These are phyloP conservation scores for Diaperis boleti DNA, from an alignment of 2,888 invertebrate species.

Conservation along the genomic window DNA sequence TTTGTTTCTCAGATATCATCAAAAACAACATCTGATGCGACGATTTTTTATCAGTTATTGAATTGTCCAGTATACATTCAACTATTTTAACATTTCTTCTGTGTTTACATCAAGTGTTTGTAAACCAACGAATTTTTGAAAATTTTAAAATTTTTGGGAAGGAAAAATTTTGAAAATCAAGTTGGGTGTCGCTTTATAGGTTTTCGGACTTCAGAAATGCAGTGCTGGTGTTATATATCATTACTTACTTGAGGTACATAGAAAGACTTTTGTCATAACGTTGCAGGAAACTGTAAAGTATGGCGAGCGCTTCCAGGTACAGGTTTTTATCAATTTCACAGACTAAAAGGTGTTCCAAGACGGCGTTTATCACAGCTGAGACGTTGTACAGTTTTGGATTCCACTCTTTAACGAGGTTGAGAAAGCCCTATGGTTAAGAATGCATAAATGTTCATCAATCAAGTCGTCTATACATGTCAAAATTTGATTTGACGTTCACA, in stretches of 20 bases:
- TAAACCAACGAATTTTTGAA: no score
- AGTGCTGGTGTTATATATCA: not conserved
- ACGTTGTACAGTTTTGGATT: slow-evolving; percentile 85
- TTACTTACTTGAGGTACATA: slow-evolving; percentile 84
- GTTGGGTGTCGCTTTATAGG: no score
- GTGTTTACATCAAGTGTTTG: no score
- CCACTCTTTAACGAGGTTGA: slow-evolving; percentile 90
- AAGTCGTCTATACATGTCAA: not conserved
- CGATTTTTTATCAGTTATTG: no score
- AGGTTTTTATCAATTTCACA: slow-evolving; percentile 79
- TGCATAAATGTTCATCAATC: slow-evolving; percentile 40
- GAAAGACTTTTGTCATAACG: slow-evolving; percentile 93
- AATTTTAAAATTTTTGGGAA: no score
- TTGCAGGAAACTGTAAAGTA: slow-evolving; percentile 87
- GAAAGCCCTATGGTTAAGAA: slow-evolving; percentile 86
- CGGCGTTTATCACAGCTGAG: slow-evolving; percentile 86
- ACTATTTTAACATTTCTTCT: no score
- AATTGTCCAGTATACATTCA: no score
- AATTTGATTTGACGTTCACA: no score
- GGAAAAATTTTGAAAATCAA: no score
- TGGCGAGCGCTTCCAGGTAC: slow-evolving; percentile 88
- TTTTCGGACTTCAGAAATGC: no score
- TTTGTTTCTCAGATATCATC: no score
- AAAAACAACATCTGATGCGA: no score
- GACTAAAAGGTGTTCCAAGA: slow-evolving; percentile 81